These are phyloP conservation scores for Sebastes itinus DNA, from an alignment of 2,797 vertebrate genomes.

Conservation along the genomic window DNA sequence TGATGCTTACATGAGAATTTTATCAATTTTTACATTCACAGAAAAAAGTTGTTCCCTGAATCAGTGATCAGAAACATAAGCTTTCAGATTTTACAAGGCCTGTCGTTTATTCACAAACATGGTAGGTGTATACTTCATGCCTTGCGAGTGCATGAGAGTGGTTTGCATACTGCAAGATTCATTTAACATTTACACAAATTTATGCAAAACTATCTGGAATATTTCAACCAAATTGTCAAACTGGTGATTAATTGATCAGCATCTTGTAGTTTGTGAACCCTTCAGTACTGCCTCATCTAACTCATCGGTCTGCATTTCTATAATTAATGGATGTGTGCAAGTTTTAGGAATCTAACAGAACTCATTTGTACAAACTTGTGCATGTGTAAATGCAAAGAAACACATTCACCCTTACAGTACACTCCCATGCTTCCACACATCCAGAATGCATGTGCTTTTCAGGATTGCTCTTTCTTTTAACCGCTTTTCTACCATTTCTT, in stretches of 20 bases:
- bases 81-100: slow-evolving; percentile 98
- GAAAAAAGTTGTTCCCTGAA: slow-evolving; percentile 97
- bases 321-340: slow-evolving; percentile 51
- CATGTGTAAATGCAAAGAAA: background rate
- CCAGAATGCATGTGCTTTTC: slow-evolving; percentile 18
- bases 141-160: slow-evolving; percentile 12
- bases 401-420: background rate
- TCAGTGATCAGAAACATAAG: slow-evolving; percentile 99
- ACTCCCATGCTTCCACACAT: slow-evolving; percentile 39
- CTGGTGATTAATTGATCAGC: background rate
- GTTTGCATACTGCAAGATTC: slow-evolving; percentile 68
- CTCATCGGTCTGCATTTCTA: slow-evolving; percentile 28
- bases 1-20: slow-evolving; percentile 20
- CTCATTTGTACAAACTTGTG: background rate
- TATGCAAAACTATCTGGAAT: no score
- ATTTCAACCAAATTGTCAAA: background rate
- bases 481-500: slow-evolving; percentile 44
- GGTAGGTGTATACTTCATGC: slow-evolving; percentile 85
- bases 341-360: background rate
- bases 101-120: slow-evolving; percentile 98
- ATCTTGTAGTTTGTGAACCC: slow-evolving; percentile 66
- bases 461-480: slow-evolving; percentile 21
- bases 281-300: slow-evolving; percentile 1
- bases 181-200: background rate
- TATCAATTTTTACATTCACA: slow-evolving; percentile 86